phyloP scores from a whole-genome alignment of 2,797 vertebrate species.

The Lacerta bilineata region DNA sequence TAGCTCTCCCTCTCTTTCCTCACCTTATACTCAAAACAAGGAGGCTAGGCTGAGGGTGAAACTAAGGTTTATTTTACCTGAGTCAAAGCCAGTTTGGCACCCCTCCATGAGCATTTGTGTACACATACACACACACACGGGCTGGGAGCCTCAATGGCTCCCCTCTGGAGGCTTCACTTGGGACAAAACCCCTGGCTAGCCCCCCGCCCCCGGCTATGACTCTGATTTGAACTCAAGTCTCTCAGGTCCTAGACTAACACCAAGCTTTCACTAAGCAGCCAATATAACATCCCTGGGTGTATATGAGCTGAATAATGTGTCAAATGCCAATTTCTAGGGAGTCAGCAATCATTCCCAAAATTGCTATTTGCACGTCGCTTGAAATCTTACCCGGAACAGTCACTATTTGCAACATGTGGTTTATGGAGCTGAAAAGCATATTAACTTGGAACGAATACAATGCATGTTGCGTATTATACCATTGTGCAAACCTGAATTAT shows the following conservation, averaged over 20 bases:
- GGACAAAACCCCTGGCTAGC: too few relatives aligned
- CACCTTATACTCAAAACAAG: too few relatives aligned
- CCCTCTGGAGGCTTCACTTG: too few relatives aligned
- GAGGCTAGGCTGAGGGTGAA: too few relatives aligned
- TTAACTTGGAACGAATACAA: background rate
- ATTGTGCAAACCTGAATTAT: background rate
- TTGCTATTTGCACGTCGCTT: background rate
- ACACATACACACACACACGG: too few relatives aligned
- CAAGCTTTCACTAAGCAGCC: background rate
- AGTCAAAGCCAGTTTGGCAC: too few relatives aligned
- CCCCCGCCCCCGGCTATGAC: too few relatives aligned
- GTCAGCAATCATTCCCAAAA: background rate
- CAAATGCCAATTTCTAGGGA: background rate
- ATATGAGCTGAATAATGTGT: background rate
- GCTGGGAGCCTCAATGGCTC: too few relatives aligned
- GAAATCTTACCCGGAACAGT: background rate
- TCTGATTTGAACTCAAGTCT: too few relatives aligned
- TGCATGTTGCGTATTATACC: background rate
- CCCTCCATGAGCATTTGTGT: too few relatives aligned
- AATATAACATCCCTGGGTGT: background rate
- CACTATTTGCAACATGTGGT: background rate
- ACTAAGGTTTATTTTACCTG: too few relatives aligned
- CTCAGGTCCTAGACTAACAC: background rate
- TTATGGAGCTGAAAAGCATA: background rate
- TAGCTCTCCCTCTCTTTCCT: too few relatives aligned